phyloP scores from a whole-genome alignment of 2,888 invertebrate species.

The Cataglyphis livida region DNA sequence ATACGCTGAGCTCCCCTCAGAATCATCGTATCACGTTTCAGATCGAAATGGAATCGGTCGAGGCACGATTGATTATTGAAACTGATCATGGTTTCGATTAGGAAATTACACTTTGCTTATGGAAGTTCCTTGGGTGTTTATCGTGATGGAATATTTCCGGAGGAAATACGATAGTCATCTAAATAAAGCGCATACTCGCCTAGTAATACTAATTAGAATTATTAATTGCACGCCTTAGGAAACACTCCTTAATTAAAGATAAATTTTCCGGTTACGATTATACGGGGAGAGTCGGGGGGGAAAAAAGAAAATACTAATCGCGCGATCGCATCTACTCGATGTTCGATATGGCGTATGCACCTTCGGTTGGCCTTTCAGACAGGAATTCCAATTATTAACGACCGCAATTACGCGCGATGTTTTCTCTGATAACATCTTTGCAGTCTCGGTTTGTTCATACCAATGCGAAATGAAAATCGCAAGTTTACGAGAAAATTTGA shows the following conservation, averaged over 20 bases:
- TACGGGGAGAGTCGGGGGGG: slow-evolving; percentile 44
- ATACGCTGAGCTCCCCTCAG: neutral
- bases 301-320: slow-evolving; percentile 50
- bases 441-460: slow-evolving; percentile 13
- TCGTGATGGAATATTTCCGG: slow-evolving; percentile 8
- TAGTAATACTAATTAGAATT: slow-evolving; percentile 44
- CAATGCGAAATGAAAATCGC: neutral
- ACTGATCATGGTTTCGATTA: slow-evolving; percentile 4
- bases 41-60: neutral
- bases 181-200: slow-evolving; percentile 4
- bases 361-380: slow-evolving; percentile 17
- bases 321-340: neutral
- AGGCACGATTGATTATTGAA: slow-evolving; percentile 4
- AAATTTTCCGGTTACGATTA: slow-evolving; percentile 61
- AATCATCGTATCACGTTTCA: neutral
- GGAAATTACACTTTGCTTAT: neutral
- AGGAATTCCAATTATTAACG: slow-evolving; percentile 68
- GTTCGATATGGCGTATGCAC: slow-evolving; percentile 47
- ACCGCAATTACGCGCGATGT: slow-evolving; percentile 63
- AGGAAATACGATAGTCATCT: slow-evolving; percentile 9
- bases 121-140: neutral
- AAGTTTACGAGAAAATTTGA: neutral
- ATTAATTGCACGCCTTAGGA: slow-evolving; percentile 65
- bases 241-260: slow-evolving; percentile 64
- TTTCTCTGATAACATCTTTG: slow-evolving; percentile 69